phyloP scores from a whole-genome alignment of 2,113 vertebrate species.

The Mesocricetus auratus region DNA sequence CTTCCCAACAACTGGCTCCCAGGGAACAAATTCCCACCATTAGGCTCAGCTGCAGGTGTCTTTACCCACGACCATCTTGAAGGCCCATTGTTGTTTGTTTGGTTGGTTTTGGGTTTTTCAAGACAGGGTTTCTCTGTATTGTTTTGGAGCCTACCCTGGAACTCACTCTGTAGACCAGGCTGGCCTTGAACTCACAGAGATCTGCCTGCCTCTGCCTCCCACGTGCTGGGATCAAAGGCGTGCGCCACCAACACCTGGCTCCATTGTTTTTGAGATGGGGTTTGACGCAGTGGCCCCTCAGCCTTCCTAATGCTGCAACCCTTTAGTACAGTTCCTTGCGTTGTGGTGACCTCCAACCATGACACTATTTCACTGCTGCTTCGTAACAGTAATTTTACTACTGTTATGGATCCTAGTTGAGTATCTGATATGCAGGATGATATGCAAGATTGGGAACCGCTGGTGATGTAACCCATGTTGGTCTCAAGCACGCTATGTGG shows the following conservation, averaged over 20 bases:
- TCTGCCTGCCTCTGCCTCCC: no score
- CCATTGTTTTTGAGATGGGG: background rate
- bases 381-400: background rate
- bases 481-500: background rate
- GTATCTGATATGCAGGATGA: background rate
- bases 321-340: background rate
- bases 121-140: no score
- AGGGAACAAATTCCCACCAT: background rate
- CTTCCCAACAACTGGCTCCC: background rate
- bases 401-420: background rate
- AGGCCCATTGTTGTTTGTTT: background rate
- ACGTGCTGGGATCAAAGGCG: no score
- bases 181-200: no score
- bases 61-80: background rate
- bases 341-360: background rate
- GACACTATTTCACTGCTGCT: background rate
- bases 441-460: background rate
- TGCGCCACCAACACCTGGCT: no score
- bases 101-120: no score
- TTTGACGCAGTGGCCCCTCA: background rate
- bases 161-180: no score
- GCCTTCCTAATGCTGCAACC: background rate
- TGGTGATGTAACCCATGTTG: background rate
- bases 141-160: no score
- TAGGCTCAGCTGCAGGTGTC: background rate